Conservation (phyloP, 2,113 vertebrate species). For the Talpa occidentalis region DNA sequence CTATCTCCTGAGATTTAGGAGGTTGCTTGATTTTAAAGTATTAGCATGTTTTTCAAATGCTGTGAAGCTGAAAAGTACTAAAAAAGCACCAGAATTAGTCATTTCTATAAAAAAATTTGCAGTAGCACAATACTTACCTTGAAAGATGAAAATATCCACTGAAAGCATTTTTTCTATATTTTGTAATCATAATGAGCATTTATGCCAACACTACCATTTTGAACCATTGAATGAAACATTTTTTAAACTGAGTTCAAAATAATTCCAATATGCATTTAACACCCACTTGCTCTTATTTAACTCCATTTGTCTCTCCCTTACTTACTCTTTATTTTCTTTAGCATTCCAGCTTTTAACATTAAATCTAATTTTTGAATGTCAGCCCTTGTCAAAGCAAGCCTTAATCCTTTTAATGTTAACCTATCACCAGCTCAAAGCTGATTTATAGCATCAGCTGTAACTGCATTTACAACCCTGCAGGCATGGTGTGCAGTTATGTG, state of each 20-base stretch:
- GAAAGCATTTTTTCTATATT: conserved; percentile 57
- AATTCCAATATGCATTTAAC: conserved; percentile 33
- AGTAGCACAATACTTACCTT: conserved; percentile 53
- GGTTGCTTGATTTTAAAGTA: conserved; percentile 67
- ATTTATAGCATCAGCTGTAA: not conserved
- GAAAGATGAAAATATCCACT: conserved; percentile 65
- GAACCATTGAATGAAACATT: conserved; percentile 57
- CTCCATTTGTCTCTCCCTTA: conserved; percentile 53
- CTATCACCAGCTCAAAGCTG: conserved; percentile 40
- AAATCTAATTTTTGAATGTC: conserved; percentile 69
- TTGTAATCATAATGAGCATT: conserved; percentile 62
- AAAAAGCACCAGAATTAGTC: conserved; percentile 54
- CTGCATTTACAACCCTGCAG: not conserved
- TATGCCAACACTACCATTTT: conserved; percentile 56
- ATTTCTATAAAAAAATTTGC: conserved; percentile 60
- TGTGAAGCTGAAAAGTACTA: conserved; percentile 41
- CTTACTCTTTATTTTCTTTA: conserved; percentile 66
- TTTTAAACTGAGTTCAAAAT: conserved; percentile 66
- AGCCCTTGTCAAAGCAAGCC: conserved; percentile 61
- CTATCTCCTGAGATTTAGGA: conserved; percentile 58
- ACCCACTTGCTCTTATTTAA: conserved; percentile 57
- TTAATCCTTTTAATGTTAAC: conserved; percentile 69
- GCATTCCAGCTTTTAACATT: conserved; percentile 62
- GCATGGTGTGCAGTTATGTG: not conserved
- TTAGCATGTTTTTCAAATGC: conserved; percentile 66